phyloP scores from a whole-genome alignment of 1,140 invertebrate species.

The Ditylenchus dipsaci region DNA sequence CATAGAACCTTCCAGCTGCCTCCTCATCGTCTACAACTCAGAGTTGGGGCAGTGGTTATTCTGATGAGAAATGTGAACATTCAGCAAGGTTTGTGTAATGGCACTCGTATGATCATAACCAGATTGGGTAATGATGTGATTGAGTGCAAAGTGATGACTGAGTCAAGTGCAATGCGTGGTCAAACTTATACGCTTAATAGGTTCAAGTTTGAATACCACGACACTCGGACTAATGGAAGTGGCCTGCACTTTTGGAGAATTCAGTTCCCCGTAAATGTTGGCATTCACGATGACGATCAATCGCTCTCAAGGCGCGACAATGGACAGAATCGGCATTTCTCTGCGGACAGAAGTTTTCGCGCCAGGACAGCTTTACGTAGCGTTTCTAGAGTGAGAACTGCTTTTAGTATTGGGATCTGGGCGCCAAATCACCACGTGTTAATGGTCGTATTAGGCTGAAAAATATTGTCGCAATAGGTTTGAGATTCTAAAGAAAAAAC shows the following conservation, averaged over 20 bases:
- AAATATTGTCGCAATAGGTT: too few species aligned
- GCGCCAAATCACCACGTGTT: too few species aligned
- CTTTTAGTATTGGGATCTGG: not conserved
- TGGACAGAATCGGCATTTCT: conserved; percentile 55
- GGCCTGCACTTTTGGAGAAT: conserved; percentile 51
- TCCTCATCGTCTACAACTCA: conserved; percentile 9
- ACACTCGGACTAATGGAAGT: not conserved
- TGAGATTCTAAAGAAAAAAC: too few species aligned
- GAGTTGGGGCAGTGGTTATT: conserved; percentile 10
- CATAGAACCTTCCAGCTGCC: not conserved
- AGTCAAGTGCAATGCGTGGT: not conserved
- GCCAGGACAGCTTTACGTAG: conserved; percentile 11
- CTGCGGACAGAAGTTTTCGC: conserved; percentile 31
- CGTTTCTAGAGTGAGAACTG: conserved; percentile 8
- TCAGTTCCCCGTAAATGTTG: conserved; percentile 60
- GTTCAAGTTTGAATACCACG: not conserved
- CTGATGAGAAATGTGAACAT: not conserved
- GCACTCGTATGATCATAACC: conserved; percentile 14
- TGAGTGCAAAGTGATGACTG: not conserved
- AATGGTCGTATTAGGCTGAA: too few species aligned
- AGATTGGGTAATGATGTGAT: not conserved
- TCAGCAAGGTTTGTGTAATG: conserved; percentile 8
- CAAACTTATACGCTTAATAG: not conserved
- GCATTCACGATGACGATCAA: conserved; percentile 64
- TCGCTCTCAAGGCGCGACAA: conserved; percentile 62